These are phyloP conservation scores for Rhagophthalmus giganteus DNA, from an alignment of 2,888 invertebrate species.

Conservation along the genomic window DNA sequence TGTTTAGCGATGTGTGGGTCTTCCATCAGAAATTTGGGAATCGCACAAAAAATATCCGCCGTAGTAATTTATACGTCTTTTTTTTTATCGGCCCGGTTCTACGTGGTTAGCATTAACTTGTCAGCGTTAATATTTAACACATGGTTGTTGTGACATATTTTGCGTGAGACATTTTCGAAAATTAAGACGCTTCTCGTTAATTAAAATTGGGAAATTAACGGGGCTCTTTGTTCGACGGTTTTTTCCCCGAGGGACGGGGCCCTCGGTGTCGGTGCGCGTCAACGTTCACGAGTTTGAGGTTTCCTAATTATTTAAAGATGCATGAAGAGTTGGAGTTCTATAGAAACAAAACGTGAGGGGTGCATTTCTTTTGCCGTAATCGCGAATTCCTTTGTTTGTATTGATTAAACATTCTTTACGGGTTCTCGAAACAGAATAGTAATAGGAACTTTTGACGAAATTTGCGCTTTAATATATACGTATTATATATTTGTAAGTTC, in stretches of 20 bases:
- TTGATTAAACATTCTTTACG: too few species aligned
- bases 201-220: slow-evolving; percentile 2
- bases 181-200: slow-evolving; percentile 5
- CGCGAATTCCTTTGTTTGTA: too few species aligned
- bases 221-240: not conserved
- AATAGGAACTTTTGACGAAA: too few species aligned
- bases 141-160: slow-evolving; percentile 24
- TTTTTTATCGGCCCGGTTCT: slow-evolving; percentile 19
- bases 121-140: slow-evolving; percentile 28
- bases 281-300: too few species aligned
- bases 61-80: slow-evolving; percentile 25
- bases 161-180: slow-evolving; percentile 21
- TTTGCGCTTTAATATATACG: too few species aligned
- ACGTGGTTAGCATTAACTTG: slow-evolving; percentile 24
- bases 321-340: too few species aligned
- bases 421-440: too few species aligned
- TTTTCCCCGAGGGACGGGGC: too few species aligned
- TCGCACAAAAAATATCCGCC: slow-evolving; percentile 29
- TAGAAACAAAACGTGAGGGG: not conserved
- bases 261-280: too few species aligned
- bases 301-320: too few species aligned
- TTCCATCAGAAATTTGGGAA: slow-evolving; percentile 20
- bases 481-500: too few species aligned
- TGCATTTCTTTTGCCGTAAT: not conserved
- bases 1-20: slow-evolving; percentile 28